Base-by-base conservation (phyloP, 2,888 invertebrate genomes). In the Limenitis camilla region DNA sequence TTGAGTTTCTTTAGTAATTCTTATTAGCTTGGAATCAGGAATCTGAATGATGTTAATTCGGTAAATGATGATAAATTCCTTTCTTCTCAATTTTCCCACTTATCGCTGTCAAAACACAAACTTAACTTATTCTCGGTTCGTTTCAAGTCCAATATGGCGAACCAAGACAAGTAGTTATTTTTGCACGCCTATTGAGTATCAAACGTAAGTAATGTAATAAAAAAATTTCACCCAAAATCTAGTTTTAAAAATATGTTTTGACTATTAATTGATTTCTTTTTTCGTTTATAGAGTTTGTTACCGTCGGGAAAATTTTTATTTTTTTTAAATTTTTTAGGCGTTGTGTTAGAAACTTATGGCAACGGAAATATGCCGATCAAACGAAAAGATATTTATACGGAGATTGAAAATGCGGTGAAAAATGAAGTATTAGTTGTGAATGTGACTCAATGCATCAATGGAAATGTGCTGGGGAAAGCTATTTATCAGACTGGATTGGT, bases 321-420 rank as follows among this genome's bases (percentile, higher is more conserved):
- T 19, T 8, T 40, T 52, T 29, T 39, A n/a, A n/a, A 6, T 6
- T 44, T 58, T 65, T 2, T 62, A 88, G 88, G 98, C 10, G 92
- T 98, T 0, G 94, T 99, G 0, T 80, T 99, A 19, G 96, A 97
- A 81, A 95, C 96, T 0, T 99, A 97, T 67, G 99, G 99, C 0
- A 91, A 95, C 29, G 99, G 99, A 0, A 99, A 99, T 75, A 92
- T 97, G 49, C 98, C 98, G 0, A 92, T 92, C 6, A 93, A 94
- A 70, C 90, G 96, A 6, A 87, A 88, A 41, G 98, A 97, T 67
- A 89, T 99, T 9, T 85, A 97, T 55, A 86, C 90, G 4, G 94
- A 92, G 67, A 85, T 98, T 27, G 89, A 89, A 56, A 85, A 89
- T 0, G 97, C 97, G 0, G 89, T 92, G 0, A 85, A 91, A 48